A percentile compares a stretch with the other conserved stretches of the same genome.
Conservation (phyloP, 2,113 vertebrate genomes). For the Cairina moschata region DNA sequence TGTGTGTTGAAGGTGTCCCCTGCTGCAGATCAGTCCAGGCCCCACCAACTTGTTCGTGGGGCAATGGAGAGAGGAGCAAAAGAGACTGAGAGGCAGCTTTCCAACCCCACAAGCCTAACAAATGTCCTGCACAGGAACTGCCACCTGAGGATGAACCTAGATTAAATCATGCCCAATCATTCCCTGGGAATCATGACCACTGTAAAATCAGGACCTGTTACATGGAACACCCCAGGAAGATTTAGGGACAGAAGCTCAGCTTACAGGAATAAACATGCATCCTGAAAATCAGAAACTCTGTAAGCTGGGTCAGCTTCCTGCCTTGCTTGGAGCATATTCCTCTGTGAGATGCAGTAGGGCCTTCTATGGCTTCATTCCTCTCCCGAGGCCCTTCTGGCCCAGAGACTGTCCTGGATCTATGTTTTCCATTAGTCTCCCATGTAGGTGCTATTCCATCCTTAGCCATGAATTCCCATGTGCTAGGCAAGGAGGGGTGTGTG, state of each 20-base stretch:
- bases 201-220: background rate
- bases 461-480: background rate
- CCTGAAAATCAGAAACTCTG: background rate
- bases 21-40: background rate
- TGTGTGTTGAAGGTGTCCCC: rapidly evolving
- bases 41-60: background rate
- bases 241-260: background rate
- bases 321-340: background rate
- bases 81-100: background rate
- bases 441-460: background rate
- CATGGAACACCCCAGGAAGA: background rate
- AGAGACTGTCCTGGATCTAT: background rate
- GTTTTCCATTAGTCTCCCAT: background rate
- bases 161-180: background rate
- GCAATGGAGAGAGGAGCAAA: background rate
- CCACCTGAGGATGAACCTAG: background rate
- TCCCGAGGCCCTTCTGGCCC: background rate
- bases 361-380: background rate
- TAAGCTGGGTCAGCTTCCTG: background rate
- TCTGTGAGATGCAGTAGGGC: background rate
- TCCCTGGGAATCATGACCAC: background rate
- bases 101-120: background rate
- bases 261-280: background rate
- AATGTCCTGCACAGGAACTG: background rate
- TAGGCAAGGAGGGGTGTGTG: background rate